Evolutionary conservation across 2,888 invertebrate genomes (phyloP).

Genomic region (Aproaerema taeniolella): DNA sequence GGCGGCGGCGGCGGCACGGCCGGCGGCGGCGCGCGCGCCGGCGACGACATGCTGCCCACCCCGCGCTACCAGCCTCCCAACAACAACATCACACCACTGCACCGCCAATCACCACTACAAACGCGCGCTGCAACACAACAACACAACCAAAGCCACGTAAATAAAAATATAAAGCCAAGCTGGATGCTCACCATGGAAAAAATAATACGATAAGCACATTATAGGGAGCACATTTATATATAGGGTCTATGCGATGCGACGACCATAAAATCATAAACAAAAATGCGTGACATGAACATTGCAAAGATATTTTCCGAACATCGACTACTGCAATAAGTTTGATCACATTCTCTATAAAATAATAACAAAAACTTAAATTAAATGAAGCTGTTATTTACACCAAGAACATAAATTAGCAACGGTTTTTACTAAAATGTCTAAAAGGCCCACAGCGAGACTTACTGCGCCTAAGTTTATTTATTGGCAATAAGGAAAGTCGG

Average conservation of each 20-base stretch:
- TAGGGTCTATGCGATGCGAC: too few species aligned
- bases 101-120: slow-evolving; percentile 54
- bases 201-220: too few species aligned
- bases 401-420: slow-evolving; percentile 4
- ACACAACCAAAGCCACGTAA: slow-evolving; percentile 68
- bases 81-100: slow-evolving; percentile 36
- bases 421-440: slow-evolving; percentile 1
- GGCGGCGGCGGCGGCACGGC: slow-evolving; percentile 44
- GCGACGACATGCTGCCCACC: slow-evolving; percentile 50
- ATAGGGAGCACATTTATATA: too few species aligned
- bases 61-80: slow-evolving; percentile 35
- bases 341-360: not conserved
- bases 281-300: too few species aligned
- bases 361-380: not conserved
- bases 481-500: slow-evolving; percentile 14
- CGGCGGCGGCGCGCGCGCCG: slow-evolving; percentile 29
- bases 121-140: slow-evolving; percentile 69
- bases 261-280: too few species aligned
- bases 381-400: too few species aligned
- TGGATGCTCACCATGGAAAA: slow-evolving; percentile 6
- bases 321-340: too few species aligned
- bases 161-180: slow-evolving; percentile 56
- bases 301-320: too few species aligned
- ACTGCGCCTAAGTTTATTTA: slow-evolving; percentile 15
- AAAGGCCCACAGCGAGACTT: slow-evolving; percentile 8